These are phyloP conservation scores for Chloroceryle amazona DNA, from an alignment of 2,797 vertebrate species.

Conservation along the genomic window DNA sequence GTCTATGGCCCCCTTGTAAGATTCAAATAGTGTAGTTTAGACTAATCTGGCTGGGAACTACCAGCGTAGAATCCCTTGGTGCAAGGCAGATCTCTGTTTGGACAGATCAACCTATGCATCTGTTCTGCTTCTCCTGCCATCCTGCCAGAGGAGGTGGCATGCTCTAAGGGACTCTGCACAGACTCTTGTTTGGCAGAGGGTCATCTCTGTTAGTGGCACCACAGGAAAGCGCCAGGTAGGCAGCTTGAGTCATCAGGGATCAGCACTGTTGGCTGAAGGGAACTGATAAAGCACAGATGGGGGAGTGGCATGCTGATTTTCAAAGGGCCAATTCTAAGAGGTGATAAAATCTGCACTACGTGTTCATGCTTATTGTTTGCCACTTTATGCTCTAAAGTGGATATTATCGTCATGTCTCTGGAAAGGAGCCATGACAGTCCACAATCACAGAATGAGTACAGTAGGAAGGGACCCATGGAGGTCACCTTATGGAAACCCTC, in stretches of 20 bases:
- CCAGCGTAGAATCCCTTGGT: neutral
- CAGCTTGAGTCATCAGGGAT: neutral
- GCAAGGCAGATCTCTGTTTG: neutral
- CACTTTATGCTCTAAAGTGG: neutral
- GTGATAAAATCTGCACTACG: neutral
- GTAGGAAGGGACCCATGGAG: neutral
- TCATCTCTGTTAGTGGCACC: neutral
- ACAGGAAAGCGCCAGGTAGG: neutral
- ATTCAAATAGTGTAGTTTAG: neutral
- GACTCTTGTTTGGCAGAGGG: neutral
- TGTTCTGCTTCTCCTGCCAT: neutral
- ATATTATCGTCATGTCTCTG: neutral
- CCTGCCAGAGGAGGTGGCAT: neutral
- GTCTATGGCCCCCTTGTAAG: neutral
- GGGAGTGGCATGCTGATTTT: neutral
- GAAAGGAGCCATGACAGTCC: neutral
- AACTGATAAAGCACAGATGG: neutral
- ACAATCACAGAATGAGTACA: neutral
- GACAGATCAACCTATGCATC: neutral
- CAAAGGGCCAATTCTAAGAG: neutral
- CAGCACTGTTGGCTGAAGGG: neutral
- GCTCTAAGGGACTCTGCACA: neutral
- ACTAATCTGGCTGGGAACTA: neutral
- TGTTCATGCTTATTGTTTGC: neutral
- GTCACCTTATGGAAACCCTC: neutral